Base-by-base conservation (phyloP, 37 sponge, comb jelly and placozoan species). In the Haliclona indistincta region DNA sequence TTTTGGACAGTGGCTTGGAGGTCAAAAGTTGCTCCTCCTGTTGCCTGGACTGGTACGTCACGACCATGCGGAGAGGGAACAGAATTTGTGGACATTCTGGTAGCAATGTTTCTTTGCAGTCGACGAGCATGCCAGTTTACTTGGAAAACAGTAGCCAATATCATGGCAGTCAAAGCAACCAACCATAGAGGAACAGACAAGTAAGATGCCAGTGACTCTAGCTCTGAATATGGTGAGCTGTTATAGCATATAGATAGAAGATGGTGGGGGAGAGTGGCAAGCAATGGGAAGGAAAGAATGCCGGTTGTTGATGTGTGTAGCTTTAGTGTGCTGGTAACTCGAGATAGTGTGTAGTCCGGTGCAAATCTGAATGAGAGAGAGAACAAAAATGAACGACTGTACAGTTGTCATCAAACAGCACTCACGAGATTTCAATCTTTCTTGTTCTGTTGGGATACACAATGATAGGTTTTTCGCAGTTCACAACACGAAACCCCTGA, bases 301-400 rank as follows among this genome's bases (percentile, higher is more conserved):
- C 73, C 76, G 28, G 39, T 55, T 25, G 32, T 32, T 23, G 92
- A 77, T 19, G 76, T 80, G 33, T 84, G 70, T 26, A 92, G 15
- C 29, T 61, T 52, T 0, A 92, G 81, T 29, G 68, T 75, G 38
- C 40, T 73, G 8, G 76, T 73, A 26, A 92, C 73, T 39, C 69
- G 89, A 28, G 93, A 88, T 43, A 92, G 65, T 38, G 88, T 92
- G 77, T 77, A 92, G 68, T 87, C 89, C 4, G 93, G 88, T 26
- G 65, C 75, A 41, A 71, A 83, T 35, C 88, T 92, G 49, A 41
- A 62, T 1, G 23, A 4, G 76, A 73, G 15, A 13, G 17, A 35
- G 64, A 25, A 67, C 15, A 17, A 35, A 37, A 17, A 35, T 10
- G 19, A 40, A 69, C 34, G 25, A 3, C 22, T 13, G 33, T 8